Percentiles rank a stretch among this genome's conserved stretches.
Evolutionary conservation across 2,888 invertebrate genomes (phyloP).

Genomic region (Tethea ocularis): DNA sequence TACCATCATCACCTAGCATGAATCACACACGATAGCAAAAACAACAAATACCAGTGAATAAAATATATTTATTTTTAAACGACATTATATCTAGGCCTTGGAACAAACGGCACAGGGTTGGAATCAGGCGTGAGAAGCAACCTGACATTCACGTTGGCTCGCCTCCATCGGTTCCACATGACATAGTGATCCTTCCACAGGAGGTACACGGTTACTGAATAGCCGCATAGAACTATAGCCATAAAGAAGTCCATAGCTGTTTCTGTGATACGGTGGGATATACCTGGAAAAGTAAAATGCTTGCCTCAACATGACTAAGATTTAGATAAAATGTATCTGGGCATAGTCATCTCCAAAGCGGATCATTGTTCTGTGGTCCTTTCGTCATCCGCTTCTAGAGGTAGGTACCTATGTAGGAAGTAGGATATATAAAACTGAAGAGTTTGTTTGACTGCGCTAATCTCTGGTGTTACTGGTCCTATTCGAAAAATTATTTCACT

Average conservation of each 20-base stretch:
- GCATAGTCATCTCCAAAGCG: no score
- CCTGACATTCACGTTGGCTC: constrained; percentile 85
- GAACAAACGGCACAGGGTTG: constrained; percentile 73
- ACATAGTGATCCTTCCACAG: constrained; percentile 86
- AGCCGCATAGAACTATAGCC: constrained; percentile 85
- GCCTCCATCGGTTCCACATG: constrained; percentile 89
- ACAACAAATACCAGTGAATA: neutral
- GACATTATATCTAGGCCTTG: constrained; percentile 68
- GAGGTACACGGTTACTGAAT: constrained; percentile 85
- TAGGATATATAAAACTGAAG: no score
- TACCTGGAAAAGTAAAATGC: constrained; percentile 50
- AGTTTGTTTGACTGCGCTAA: no score
- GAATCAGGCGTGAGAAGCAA: constrained; percentile 81
- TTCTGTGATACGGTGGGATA: constrained; percentile 84
- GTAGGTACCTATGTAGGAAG: no score
- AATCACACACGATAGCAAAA: no score
- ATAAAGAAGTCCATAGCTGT: constrained; percentile 85
- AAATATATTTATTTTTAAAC: constrained; percentile 48
- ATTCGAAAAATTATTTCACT: no score
- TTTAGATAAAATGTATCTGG: no score
- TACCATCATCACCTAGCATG: no score
- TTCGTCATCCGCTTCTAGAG: no score
- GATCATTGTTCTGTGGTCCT: no score
- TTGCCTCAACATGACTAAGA: neutral
- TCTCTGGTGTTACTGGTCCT: no score